Evolutionary conservation across 2,888 invertebrate species (phyloP), one percentile per base, ranked within the genome.

Genomic region (Clunio marinus): DNA sequence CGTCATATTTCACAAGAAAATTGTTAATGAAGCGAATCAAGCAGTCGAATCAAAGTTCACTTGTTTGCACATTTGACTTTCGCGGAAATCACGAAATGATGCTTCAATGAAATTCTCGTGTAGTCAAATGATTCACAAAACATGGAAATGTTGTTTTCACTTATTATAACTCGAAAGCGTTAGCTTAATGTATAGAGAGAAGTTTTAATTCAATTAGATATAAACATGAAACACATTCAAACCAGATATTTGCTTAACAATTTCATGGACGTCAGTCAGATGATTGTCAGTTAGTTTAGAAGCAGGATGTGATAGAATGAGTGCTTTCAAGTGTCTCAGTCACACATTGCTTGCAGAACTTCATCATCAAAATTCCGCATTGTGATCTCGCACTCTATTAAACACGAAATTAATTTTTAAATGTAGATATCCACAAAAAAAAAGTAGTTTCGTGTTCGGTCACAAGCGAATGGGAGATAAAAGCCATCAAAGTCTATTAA

Each of bases 401-500:
- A 51, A 24, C 15, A 57, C 27, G 10, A 57, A 57, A 57, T 57
- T 57, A 57, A 57, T n/a, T n/a, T n/a, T n/a, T n/a, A n/a, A n/a
- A n/a, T n/a, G n/a, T n/a, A n/a, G n/a, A n/a, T n/a, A n/a, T n/a
- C n/a, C n/a, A n/a, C n/a, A 25, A 57, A 57, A 25, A 25, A 57
- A 57, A 57, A 57, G 45, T n/a, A 22, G 57, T 15, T 57, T 57
- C n/a, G n/a, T 13, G 57, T n/a, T 25, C 17, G 51, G 17, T 51
- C 13, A 20, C 20, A 51, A 20, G 51, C 41, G 41, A 41, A 15
- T n/a, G 41, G n/a, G 41, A 41, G 41, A 2, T n/a, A 41, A 51
- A 22, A 51, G 51, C 32, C 5, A 41, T 57, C 57, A 27, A 57
- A 57, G 25, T 27, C 57, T 57, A 55, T 55, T 55, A 22, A 55